Conservation (phyloP, 2,888 invertebrate genomes). For the Oxytorus armatus region DNA sequence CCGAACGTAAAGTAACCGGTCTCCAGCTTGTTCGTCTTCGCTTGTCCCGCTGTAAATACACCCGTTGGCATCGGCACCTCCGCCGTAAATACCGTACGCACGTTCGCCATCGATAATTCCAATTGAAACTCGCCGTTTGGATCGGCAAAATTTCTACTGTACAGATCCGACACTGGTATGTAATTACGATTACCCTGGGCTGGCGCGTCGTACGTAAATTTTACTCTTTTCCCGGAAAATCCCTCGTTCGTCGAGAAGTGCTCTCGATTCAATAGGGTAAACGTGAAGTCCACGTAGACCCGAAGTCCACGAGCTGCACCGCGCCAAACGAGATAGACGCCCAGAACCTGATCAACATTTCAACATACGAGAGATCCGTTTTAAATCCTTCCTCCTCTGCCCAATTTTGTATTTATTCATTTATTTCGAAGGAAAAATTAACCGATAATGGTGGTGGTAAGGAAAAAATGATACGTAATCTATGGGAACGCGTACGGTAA, state of each 20-base stretch:
- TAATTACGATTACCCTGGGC: slow-evolving; percentile 91
- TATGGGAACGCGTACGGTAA: no score
- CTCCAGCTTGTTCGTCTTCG: slow-evolving; percentile 85
- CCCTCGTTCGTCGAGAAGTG: slow-evolving; percentile 93
- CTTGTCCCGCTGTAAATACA: slow-evolving; percentile 79
- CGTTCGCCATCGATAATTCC: slow-evolving; percentile 91
- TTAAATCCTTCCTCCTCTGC: background rate
- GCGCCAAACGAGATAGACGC: slow-evolving; percentile 92
- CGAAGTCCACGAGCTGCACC: slow-evolving; percentile 91
- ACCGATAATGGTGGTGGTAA: no score
- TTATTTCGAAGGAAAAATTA: no score
- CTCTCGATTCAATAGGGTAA: slow-evolving; percentile 92
- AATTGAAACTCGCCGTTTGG: slow-evolving; percentile 92
- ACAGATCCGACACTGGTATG: slow-evolving; percentile 90
- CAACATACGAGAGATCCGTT: background rate
- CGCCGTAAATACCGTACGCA: slow-evolving; percentile 90
- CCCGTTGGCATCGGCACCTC: slow-evolving; percentile 85
- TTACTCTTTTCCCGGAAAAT: slow-evolving; percentile 91
- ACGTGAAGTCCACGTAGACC: slow-evolving; percentile 92
- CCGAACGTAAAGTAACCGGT: slow-evolving; percentile 91
- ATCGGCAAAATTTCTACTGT: slow-evolving; percentile 90
- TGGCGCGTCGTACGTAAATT: slow-evolving; percentile 89
- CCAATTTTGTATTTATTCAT: background rate
- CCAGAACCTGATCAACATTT: slow-evolving; percentile 85
- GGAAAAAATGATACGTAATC: no score